Percentiles rank a stretch among this genome's conserved stretches.
Conservation (phyloP, 2,797 vertebrate species). For the Neostethus bicornis region DNA sequence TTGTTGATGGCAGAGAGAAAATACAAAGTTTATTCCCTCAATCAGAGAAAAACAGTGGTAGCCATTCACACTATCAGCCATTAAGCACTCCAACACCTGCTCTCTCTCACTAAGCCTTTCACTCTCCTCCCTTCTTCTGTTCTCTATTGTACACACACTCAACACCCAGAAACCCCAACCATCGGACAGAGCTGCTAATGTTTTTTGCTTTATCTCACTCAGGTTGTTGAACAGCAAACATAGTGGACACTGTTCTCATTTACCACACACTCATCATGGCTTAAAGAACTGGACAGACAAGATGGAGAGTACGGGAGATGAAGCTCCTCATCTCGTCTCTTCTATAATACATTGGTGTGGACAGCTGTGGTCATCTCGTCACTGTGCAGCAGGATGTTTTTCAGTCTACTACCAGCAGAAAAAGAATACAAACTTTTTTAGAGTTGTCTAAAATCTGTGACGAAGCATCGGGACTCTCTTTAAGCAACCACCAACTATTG, state of each 20-base stretch:
- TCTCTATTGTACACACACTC: slow-evolving; percentile 49
- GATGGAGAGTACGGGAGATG: slow-evolving; percentile 1
- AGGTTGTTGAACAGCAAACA: slow-evolving; percentile 65
- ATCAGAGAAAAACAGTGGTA: slow-evolving; percentile 42
- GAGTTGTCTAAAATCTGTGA: background rate
- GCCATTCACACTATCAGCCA: slow-evolving; percentile 71
- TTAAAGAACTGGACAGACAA: background rate
- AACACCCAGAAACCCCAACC: slow-evolving; percentile 31
- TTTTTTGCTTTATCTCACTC: slow-evolving; percentile 40
- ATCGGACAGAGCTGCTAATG: slow-evolving; percentile 46
- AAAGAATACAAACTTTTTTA: background rate
- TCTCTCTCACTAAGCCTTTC: slow-evolving; percentile 68
- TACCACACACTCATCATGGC: background rate
- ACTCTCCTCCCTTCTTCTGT: slow-evolving; percentile 24
- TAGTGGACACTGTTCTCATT: slow-evolving; percentile 25
- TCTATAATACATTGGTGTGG: background rate
- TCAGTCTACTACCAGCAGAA: background rate
- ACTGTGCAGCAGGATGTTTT: background rate
- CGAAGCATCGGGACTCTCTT: background rate
- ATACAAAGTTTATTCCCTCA: slow-evolving; percentile 63
- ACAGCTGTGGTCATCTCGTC: background rate
- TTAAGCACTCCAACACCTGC: slow-evolving; percentile 82
- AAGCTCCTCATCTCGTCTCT: slow-evolving; percentile 5
- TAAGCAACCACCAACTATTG: background rate
- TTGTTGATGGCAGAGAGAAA: slow-evolving; percentile 67